Percentiles rank a stretch among this genome's conserved stretches.
Conservation (phyloP, 2,888 invertebrate species). For the Aromia moschata region DNA sequence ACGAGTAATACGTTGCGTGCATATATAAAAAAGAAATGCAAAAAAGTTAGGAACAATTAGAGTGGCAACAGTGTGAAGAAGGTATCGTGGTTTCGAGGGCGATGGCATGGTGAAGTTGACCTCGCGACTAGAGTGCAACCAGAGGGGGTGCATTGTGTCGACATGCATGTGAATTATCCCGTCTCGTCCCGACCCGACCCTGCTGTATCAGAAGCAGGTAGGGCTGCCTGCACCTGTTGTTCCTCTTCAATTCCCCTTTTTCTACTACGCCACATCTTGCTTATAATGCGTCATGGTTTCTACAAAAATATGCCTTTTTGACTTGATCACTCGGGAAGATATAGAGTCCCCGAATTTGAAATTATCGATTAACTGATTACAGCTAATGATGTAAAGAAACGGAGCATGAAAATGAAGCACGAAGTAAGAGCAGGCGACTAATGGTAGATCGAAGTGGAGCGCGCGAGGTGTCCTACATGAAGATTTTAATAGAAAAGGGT, state of each 20-base stretch:
- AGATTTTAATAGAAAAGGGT: constrained; percentile 57
- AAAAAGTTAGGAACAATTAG: constrained; percentile 9
- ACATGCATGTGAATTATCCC: constrained; percentile 59
- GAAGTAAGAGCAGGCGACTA: too few species aligned
- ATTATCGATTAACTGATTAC: too few species aligned
- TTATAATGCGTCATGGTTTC: constrained; percentile 4
- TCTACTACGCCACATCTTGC: constrained; percentile 11
- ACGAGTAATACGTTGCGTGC: too few species aligned
- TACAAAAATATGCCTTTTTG: constrained; percentile 1
- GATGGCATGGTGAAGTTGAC: constrained; percentile 42
- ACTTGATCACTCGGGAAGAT: too few species aligned
- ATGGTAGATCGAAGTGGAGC: constrained; percentile 38
- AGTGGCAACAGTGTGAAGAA: constrained; percentile 17
- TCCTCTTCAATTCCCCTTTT: constrained; percentile 48
- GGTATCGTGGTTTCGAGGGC: constrained; percentile 21
- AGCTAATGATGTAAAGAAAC: too few species aligned
- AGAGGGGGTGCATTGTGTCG: constrained; percentile 53
- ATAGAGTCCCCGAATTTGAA: too few species aligned
- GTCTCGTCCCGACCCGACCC: constrained; percentile 45
- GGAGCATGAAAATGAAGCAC: too few species aligned
- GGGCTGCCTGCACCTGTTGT: constrained; percentile 60
- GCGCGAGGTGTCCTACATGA: constrained; percentile 47
- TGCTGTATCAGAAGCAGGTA: constrained; percentile 50
- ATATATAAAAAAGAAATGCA: background rate
- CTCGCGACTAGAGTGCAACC: constrained; percentile 50